Evolutionary conservation across 1,140 invertebrate genomes (phyloP).

Genomic region (Drosophila tani): DNA sequence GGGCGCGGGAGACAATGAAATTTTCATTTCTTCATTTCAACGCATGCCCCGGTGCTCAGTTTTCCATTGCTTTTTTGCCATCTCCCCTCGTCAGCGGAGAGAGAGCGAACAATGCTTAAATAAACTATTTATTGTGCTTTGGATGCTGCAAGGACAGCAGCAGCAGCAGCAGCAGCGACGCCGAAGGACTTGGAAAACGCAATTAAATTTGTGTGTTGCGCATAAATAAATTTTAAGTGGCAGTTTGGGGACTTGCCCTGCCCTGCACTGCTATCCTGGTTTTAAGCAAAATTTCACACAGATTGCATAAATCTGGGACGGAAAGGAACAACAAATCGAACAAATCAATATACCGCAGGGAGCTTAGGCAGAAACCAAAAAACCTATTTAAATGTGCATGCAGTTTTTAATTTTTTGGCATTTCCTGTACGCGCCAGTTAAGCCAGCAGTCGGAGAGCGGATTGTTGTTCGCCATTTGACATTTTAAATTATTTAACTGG

Average conservation of each 20-base stretch:
- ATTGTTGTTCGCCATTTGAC: constrained; percentile 56
- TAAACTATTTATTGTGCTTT: constrained; percentile 77
- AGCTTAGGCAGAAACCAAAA: constrained; percentile 20
- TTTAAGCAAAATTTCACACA: constrained; percentile 25
- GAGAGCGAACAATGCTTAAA: constrained; percentile 61
- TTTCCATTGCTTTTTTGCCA: constrained; percentile 1
- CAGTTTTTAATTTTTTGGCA: constrained; percentile 33
- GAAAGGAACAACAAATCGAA: constrained; percentile 18
- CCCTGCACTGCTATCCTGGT: neutral
- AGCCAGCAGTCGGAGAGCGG: constrained; percentile 22
- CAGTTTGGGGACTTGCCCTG: constrained; percentile 37
- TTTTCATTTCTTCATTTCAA: constrained; percentile 79
- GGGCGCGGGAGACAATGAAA: constrained; percentile 74
- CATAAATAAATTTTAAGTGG: constrained; percentile 66
- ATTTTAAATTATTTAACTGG: constrained; percentile 52
- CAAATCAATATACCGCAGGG: constrained; percentile 50
- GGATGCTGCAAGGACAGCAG: constrained; percentile 26
- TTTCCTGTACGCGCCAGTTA: constrained; percentile 21
- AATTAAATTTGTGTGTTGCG: constrained; percentile 62
- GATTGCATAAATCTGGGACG: constrained; percentile 43
- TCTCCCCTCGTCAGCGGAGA: constrained; percentile 36
- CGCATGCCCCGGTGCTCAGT: constrained; percentile 39
- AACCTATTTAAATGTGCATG: constrained; percentile 35
- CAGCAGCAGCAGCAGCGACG: constrained; percentile 2
- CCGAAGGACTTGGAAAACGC: constrained; percentile 43